Percentiles rank a stretch among this genome's conserved stretches.
These are phyloP conservation scores for Chaetops frenatus DNA, from an alignment of 2,113 vertebrate species.

Conservation along the genomic window DNA sequence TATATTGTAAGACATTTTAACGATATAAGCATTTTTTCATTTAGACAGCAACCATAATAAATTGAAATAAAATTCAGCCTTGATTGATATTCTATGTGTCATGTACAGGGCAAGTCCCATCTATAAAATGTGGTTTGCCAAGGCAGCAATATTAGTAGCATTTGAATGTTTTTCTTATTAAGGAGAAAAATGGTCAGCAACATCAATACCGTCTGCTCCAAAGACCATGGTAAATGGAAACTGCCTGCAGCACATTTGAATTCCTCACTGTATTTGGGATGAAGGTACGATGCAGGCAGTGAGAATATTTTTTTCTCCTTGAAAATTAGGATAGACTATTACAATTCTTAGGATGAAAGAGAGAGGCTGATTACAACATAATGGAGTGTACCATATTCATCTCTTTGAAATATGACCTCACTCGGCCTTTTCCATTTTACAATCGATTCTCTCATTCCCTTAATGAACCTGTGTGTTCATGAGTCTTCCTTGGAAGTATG, in stretches of 20 bases:
- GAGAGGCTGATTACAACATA: slow-evolving; percentile 84
- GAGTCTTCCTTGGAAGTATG: slow-evolving; percentile 75
- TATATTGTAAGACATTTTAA: slow-evolving; percentile 74
- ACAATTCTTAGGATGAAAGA: slow-evolving; percentile 75
- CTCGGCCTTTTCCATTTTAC: slow-evolving; percentile 81
- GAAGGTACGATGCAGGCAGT: slow-evolving; percentile 42
- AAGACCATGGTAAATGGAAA: slow-evolving; percentile 68
- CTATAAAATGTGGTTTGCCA: slow-evolving; percentile 78
- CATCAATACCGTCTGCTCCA: slow-evolving; percentile 62
- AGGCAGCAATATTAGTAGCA: slow-evolving; percentile 80
- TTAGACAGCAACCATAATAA: slow-evolving; percentile 79
- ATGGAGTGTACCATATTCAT: slow-evolving; percentile 81
- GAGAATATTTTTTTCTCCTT: slow-evolving; percentile 8
- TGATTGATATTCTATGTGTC: slow-evolving; percentile 76
- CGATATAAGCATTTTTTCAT: slow-evolving; percentile 80
- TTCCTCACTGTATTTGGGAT: slow-evolving; percentile 47
- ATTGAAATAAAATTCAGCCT: slow-evolving; percentile 79
- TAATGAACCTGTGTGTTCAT: slow-evolving; percentile 80
- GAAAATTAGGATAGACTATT: slow-evolving; percentile 77
- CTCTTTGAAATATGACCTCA: slow-evolving; percentile 83
- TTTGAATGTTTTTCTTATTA: slow-evolving; percentile 87
- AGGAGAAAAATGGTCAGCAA: slow-evolving; percentile 77
- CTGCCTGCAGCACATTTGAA: slow-evolving; percentile 54
- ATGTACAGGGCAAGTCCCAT: slow-evolving; percentile 75
- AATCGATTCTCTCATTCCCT: slow-evolving; percentile 81